These are phyloP conservation scores for Oligia fasciuncula DNA, from an alignment of 2,888 invertebrate genomes.

Conservation along the genomic window DNA sequence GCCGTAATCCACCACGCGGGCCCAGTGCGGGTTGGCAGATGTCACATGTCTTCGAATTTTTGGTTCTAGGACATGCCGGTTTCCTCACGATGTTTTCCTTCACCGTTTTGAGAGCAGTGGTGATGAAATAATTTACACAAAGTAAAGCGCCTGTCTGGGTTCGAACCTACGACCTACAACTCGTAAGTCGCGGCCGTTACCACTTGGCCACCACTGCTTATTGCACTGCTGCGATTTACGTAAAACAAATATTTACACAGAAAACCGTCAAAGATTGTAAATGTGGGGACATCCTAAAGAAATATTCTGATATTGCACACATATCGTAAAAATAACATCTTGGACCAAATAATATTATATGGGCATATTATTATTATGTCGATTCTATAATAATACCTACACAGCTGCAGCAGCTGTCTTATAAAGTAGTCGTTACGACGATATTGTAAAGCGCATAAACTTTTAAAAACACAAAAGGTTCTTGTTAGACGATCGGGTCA, in stretches of 20 bases:
- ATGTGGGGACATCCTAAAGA: not conserved
- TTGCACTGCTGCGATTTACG: no score
- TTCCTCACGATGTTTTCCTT: no score
- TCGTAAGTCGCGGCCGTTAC: no score
- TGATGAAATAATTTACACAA: no score
- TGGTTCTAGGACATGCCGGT: no score
- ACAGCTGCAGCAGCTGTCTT: not conserved
- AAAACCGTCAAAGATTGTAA: not conserved
- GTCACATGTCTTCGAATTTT: no score
- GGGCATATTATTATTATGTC: not conserved
- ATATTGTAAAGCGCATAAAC: not conserved
- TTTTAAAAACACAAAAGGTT: constrained; percentile 6
- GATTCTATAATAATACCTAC: not conserved
- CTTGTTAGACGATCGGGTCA: not conserved
- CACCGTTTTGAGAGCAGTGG: no score
- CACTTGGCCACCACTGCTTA: no score
- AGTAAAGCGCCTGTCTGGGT: no score
- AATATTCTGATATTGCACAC: not conserved
- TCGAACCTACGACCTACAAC: no score
- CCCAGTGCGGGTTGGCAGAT: no score
- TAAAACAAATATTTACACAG: not conserved
- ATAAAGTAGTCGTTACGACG: not conserved
- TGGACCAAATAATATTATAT: not conserved
- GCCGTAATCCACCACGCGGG: no score
- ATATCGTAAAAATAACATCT: not conserved